A percentile compares a stretch with the other conserved stretches of the same genome.
phyloP scores from a whole-genome alignment of 2,113 vertebrate genomes.

The Mesitornis unicolor region DNA sequence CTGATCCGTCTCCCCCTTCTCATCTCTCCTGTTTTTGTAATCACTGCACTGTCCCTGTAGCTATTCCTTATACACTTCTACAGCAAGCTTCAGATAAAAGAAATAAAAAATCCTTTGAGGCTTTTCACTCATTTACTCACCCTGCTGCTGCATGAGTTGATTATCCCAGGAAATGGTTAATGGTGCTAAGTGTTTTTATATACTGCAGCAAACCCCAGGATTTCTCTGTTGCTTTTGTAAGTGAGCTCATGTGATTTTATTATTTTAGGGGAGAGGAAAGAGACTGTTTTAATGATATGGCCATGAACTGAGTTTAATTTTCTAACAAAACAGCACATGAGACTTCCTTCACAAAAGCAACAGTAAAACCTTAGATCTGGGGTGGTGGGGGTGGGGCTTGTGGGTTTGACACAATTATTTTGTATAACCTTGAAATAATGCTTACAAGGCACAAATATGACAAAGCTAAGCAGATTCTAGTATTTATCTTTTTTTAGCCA shows the following conservation, averaged over 20 bases:
- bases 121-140: background rate
- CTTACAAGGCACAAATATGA: background rate
- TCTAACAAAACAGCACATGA: constrained; percentile 5
- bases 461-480: constrained; percentile 12
- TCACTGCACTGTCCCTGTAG: background rate
- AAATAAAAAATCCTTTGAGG: background rate
- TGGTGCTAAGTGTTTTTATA: constrained; percentile 1
- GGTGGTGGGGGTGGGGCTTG: too few species aligned
- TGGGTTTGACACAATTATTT: constrained; percentile 11
- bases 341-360: constrained; percentile 10
- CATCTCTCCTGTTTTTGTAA: background rate
- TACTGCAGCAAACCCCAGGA: background rate
- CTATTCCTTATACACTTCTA: background rate
- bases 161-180: constrained; percentile 35
- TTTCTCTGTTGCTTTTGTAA: constrained; percentile 39
- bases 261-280: background rate
- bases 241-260: constrained; percentile 10
- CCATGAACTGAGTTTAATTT: constrained; percentile 3
- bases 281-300: background rate
- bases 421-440: constrained; percentile 12
- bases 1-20: background rate
- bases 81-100: background rate
- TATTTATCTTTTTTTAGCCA: background rate
- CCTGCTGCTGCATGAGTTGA: background rate
- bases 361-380: background rate